Evolutionary conservation across 2,888 invertebrate species (phyloP).

Genomic region (Pinctada fucata): DNA sequence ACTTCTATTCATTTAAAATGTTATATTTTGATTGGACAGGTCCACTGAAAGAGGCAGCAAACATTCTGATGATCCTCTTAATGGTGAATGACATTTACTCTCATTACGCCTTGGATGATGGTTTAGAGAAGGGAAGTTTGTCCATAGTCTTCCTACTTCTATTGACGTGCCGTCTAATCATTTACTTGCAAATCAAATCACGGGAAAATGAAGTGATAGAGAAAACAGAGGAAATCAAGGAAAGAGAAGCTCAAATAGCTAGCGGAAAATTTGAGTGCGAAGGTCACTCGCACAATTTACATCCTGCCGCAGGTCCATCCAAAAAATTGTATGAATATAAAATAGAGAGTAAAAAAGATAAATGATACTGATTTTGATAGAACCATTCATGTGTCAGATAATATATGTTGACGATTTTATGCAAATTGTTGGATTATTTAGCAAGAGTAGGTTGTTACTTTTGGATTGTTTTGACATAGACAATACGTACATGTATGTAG

Average conservation of each 20-base stretch:
- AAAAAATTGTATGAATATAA: background rate
- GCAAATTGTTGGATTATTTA: too few relatives aligned
- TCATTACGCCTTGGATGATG: slow-evolving; percentile 74
- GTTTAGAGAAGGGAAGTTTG: slow-evolving; percentile 75
- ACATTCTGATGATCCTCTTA: slow-evolving; percentile 87
- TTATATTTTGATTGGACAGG: slow-evolving; percentile 80
- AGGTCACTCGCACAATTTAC: slow-evolving; percentile 26
- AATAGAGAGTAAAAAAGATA: background rate
- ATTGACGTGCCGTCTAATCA: slow-evolving; percentile 75
- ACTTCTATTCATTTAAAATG: too few relatives aligned
- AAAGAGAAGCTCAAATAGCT: background rate
- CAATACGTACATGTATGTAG: too few relatives aligned
- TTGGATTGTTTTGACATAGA: too few relatives aligned
- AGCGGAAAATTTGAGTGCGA: slow-evolving; percentile 4
- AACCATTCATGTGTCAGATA: too few relatives aligned
- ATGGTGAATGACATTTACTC: slow-evolving; percentile 95
- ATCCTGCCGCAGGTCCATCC: slow-evolving; percentile 11
- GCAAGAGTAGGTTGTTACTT: too few relatives aligned
- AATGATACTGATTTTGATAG: background rate
- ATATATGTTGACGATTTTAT: too few relatives aligned
- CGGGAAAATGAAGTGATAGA: slow-evolving; percentile 47
- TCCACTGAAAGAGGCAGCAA: slow-evolving; percentile 92
- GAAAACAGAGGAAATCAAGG: slow-evolving; percentile 26
- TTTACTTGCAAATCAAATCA: slow-evolving; percentile 70
- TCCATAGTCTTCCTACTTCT: slow-evolving; percentile 76